Base-by-base conservation (phyloP, 2,888 invertebrate genomes). In the Drosophila mayaguana region DNA sequence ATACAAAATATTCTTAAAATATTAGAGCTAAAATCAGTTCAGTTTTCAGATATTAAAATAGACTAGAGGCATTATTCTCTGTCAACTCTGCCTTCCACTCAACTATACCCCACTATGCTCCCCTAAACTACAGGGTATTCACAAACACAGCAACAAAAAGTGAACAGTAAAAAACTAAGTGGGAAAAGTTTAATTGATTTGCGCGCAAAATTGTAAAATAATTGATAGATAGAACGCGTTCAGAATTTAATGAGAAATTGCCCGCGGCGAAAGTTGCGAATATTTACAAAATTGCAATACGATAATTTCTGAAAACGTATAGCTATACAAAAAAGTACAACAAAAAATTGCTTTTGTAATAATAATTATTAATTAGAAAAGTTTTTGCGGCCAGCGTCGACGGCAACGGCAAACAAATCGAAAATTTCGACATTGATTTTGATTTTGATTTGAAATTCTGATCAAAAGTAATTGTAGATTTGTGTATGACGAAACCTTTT, bases 171-270 rank as follows among this genome's bases (percentile, higher is more conserved):
- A 42, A 46, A 69, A 57, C 59, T 72, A 54, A 48, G 32, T 28
- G 74, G 20, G 18, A 77, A 88, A 84, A 84, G 87, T 84, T 84
- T 88, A 88, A 84, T 84, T 84, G 84, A 84, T 84, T 84, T 81
- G 77, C 57, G 66, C 67, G 61, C 50, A 79, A 89, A 88, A 86
- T 84, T 72, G 74, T 57, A 79, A 88, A 84, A 84, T 88, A 88
- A 84, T 84, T 84, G 89, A 84, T 84, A 86, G 77, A 84, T 81
- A 62, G 81, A 57, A 36, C 38, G 62, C 45, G 69, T 12, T 34
- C 56, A 59, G 20, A 67, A 71, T 79, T 74, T 74, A 79, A 79
- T 81, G 79, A 78, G 81, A 54, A 46, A 67, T 66, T 34, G 62
- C 59, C 78, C 61, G 48, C 64, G 42, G 81, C n/a, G n/a, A 68